Evolutionary conservation across 2,113 vertebrate genomes (phyloP), one percentile per base, ranked within the genome.

Genomic region (Mirounga angustirostris): DNA sequence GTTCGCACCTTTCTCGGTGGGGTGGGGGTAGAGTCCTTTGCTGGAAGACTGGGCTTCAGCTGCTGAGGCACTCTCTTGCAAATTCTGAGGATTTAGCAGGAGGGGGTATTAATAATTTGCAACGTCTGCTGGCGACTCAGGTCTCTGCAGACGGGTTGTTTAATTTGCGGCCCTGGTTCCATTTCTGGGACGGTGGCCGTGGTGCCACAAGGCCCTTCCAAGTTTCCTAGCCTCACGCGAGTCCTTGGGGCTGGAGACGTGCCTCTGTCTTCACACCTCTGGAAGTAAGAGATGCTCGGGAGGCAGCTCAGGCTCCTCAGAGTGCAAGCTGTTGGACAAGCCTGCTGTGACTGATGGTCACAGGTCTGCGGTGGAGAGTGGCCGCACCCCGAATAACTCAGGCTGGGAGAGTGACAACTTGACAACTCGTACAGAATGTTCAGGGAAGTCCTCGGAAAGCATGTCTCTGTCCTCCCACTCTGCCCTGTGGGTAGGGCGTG

Each of bases 311-410:
- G 24, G 54, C 30, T 56, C 43, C 71, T 61, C 1, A 9, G 59
- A 43, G 67, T 18, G 7, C 33, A 43, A 61, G 61, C 22, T 86
- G 36, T 89, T 76, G 30, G 79, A 59, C 65, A 56, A 56, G 59
- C n/a, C 91, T 78, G 36, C 21, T 92, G n/a, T 80, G 59, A 78
- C 63, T 40, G 43, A 89, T 89, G 54, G 87, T 83, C 80, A 40
- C 36, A n/a, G 82, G 52, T 63, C 56, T 12, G 26, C 67, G 22
- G 54, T 7, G 46, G 46, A 94, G 71, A 96, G 80, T 56, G 74
- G 67, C 79, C 2, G 3, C 43, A 18, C 58, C 88, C 97, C 46
- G 73, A 80, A 96, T 93, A 56, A 87, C 79, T 74, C 74, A 86
- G 73, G 30, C 79, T 84, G n/a, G 40, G 61, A 79, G 89, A 87